Base-by-base conservation (phyloP, 2,888 invertebrate genomes). In the Panzeria rudis region DNA sequence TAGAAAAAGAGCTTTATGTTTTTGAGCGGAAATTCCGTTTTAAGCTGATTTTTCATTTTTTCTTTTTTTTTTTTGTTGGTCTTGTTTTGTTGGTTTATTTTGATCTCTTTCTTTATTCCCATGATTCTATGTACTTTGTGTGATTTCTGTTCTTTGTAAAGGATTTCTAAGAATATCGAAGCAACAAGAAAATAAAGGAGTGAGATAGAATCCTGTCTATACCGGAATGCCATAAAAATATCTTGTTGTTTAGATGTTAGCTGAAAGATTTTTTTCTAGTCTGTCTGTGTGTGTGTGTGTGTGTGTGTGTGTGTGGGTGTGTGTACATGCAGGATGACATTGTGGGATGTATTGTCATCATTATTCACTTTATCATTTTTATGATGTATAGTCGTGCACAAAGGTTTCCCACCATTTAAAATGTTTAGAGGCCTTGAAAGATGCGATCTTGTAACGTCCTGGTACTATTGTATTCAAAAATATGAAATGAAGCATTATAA, bases 11-110 rank as follows among this genome's bases (percentile, higher is more conserved):
- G 32, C 35, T 76, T 35, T 75, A n/a, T 66, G 68, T 62, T 78
- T 77, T 56, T 73, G 38, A 77, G n/a, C 68, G 77, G 77, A 81
- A 84, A 62, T 78, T 81, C 73, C 77, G 77, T 84, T 69, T 68
- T 69, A 62, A 73, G 72, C 23, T 52, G 29, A 2, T 62, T 64
- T 76, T 66, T 73, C 23, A 35, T 29, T 29, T n/a, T 35, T 29
- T 47, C 68, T 62, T 44, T 29, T 29, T n/a, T 35, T 29, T 47
- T 72, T 62, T 69, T 62, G 76, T 2, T 13, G 11, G 8, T 75
- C 54, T 54, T 25, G n/a, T 13, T 52, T 73, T 25, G 52, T 61
- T 66, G 7, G 52, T 52, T 29, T n/a, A 15, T 68, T 47, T 15
- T 47, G 23, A 20, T 38, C 23, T 62, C 17, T 17, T 54, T 17